Evolutionary conservation across 2,888 invertebrate species (phyloP).

Genomic region (Andrena minutula): DNA sequence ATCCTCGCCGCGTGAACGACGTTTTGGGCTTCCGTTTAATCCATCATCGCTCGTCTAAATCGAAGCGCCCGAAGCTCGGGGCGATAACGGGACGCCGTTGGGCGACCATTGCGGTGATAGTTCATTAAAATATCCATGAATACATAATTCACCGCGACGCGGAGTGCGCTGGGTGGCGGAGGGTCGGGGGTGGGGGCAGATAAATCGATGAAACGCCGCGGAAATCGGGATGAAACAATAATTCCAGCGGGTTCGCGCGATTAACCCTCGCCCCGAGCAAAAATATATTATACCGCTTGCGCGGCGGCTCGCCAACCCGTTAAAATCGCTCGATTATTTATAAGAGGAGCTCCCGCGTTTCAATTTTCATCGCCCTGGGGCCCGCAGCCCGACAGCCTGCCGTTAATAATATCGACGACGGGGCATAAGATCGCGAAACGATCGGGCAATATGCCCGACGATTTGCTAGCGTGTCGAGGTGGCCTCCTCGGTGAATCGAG

Average conservation of each 20-base stretch:
- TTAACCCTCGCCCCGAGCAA: constrained; percentile 34
- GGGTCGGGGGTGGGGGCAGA: neutral
- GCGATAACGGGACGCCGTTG: constrained; percentile 50
- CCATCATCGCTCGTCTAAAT: constrained; percentile 44
- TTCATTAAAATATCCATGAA: constrained; percentile 66
- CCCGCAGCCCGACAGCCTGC: constrained; percentile 68
- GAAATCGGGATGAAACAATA: constrained; percentile 41
- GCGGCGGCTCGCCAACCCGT: constrained; percentile 6
- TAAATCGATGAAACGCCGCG: constrained; percentile 44
- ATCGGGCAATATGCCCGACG: constrained; percentile 79
- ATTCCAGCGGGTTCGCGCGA: constrained; percentile 49
- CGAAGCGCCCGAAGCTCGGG: constrained; percentile 30
- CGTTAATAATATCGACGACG: constrained; percentile 75
- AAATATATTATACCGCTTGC: constrained; percentile 54
- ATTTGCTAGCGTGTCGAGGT: constrained; percentile 72
- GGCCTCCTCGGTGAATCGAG: constrained; percentile 28
- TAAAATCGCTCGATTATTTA: constrained; percentile 49
- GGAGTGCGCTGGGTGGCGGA: neutral
- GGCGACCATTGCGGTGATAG: constrained; percentile 48
- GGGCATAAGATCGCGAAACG: constrained; percentile 58
- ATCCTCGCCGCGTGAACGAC: constrained; percentile 14
- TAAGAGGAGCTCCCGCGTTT: constrained; percentile 36
- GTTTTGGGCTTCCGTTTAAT: constrained; percentile 34
- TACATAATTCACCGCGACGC: constrained; percentile 46
- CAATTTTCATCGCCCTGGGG: constrained; percentile 54